These are phyloP conservation scores for Oreohelix idahoensis DNA, from an alignment of 1,140 invertebrate species.

Conservation along the genomic window DNA sequence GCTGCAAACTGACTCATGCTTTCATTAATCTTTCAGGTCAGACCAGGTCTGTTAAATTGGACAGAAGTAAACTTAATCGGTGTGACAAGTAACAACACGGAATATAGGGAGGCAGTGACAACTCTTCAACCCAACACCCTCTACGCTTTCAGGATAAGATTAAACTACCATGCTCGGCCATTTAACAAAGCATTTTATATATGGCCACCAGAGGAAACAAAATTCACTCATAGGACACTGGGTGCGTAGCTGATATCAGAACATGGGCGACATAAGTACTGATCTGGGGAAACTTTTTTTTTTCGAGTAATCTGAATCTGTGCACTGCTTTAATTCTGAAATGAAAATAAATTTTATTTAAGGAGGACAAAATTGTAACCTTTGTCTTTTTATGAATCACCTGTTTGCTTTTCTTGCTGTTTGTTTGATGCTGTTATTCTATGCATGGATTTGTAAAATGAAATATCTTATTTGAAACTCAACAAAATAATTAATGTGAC, in stretches of 20 bases:
- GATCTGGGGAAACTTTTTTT: no score
- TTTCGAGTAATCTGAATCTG: no score
- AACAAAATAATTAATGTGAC: no score
- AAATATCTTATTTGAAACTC: no score
- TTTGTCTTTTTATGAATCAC: no score
- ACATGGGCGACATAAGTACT: not conserved
- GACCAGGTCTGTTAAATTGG: conserved; percentile 19
- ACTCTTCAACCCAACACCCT: conserved; percentile 80
- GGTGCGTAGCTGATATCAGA: conserved; percentile 73
- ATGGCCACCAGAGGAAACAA: conserved; percentile 44
- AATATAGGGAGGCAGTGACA: conserved; percentile 35
- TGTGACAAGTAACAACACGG: conserved; percentile 44
- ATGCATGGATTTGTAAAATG: no score
- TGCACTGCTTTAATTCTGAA: no score
- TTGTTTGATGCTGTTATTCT: no score
- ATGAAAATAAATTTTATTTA: no score
- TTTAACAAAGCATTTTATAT: conserved; percentile 29
- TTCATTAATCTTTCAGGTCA: conserved; percentile 34
- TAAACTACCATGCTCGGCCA: conserved; percentile 78
- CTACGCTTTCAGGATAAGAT: conserved; percentile 82
- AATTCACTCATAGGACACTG: conserved; percentile 83
- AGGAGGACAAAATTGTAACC: no score
- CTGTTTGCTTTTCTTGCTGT: no score
- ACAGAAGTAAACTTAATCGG: conserved; percentile 3
- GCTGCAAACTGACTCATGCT: no score